Percentiles rank a stretch among this genome's conserved stretches.
Evolutionary conservation across 2,888 invertebrate species (phyloP).

Genomic region (Cyrtodaria siliqua): DNA sequence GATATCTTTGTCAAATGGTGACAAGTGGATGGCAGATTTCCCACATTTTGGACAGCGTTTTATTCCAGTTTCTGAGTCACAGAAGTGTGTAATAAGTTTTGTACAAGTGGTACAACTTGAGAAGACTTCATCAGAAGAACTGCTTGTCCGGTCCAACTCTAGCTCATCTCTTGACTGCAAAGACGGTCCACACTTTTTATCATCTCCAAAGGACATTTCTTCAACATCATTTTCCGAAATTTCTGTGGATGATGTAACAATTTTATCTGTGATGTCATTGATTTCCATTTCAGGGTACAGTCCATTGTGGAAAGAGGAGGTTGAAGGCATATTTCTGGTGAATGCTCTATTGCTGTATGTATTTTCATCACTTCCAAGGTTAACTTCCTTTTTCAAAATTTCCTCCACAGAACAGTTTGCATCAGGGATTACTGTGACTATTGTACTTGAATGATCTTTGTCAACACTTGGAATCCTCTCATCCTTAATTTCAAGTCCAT

Average conservation of each 20-base stretch:
- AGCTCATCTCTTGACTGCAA: background rate
- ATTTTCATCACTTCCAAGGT: background rate
- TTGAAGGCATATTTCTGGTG: constrained; percentile 2
- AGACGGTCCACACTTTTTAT: background rate
- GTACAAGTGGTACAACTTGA: constrained; percentile 20
- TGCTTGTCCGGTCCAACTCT: background rate
- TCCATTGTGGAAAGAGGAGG: constrained; percentile 43
- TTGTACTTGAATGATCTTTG: background rate
- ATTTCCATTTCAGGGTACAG: constrained; percentile 27
- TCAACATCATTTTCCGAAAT: background rate
- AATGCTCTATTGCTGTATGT: constrained; percentile 31
- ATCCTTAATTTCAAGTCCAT: too few relatives aligned
- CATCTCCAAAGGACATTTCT: background rate
- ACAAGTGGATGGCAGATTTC: constrained; percentile 13
- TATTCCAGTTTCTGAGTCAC: constrained; percentile 1
- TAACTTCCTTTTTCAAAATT: constrained; percentile 1
- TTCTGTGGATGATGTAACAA: background rate
- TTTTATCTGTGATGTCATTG: background rate
- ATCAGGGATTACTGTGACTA: constrained; percentile 24
- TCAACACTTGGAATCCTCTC: background rate
- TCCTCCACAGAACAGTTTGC: constrained; percentile 14
- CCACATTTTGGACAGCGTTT: constrained; percentile 28
- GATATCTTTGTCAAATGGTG: constrained; percentile 20
- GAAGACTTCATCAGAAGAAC: constrained; percentile 52
- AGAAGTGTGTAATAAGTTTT: background rate